Percentiles rank a stretch among this genome's conserved stretches.
phyloP scores from a whole-genome alignment of 1,140 invertebrate species.

The Cyrtorhinus lividipennis region DNA sequence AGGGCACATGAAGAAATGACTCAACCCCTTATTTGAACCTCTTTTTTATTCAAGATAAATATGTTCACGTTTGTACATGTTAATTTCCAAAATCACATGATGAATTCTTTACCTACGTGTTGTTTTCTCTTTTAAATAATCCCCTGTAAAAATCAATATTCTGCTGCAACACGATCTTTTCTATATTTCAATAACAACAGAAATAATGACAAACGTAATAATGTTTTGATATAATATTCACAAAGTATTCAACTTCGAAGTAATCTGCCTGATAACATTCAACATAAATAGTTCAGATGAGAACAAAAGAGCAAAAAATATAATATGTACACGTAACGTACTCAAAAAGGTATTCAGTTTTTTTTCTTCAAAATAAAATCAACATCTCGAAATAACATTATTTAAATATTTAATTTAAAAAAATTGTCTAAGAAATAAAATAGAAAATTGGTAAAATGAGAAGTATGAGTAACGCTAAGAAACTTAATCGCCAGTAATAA shows the following conservation, averaged over 20 bases:
- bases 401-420: neutral
- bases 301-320: neutral
- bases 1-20: too few species aligned
- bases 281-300: neutral
- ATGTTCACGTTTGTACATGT: neutral
- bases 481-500: neutral
- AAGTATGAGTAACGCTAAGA: neutral
- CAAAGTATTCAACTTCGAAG: neutral
- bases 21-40: too few species aligned
- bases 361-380: neutral
- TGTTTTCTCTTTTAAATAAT: neutral
- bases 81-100: neutral
- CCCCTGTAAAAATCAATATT: neutral
- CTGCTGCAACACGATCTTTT: neutral
- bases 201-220: too few species aligned
- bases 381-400: neutral
- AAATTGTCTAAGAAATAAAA: neutral
- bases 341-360: too few species aligned
- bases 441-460: neutral
- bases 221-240: neutral
- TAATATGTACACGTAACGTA: neutral
- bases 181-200: too few species aligned
- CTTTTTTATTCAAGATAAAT: neutral
- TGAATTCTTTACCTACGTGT: neutral
- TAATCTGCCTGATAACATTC: neutral